Base-by-base conservation (phyloP, 2,888 invertebrate genomes). In the Zygothrica quintamaculata region DNA sequence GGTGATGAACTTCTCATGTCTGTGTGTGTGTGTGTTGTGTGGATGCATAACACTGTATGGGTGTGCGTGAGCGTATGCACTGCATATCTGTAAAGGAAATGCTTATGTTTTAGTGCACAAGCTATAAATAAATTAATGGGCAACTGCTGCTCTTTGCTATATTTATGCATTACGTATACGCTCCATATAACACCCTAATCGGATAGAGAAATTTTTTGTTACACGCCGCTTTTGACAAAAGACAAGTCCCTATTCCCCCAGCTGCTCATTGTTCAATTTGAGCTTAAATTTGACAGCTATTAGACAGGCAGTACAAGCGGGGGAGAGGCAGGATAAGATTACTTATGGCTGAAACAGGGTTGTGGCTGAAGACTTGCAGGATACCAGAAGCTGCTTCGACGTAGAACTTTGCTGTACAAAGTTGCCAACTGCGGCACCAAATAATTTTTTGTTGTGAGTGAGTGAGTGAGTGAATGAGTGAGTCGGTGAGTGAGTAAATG, bases 221-320 rank as follows among this genome's bases (percentile, higher is more conserved):
- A 46, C 36, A 40, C 26, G 1, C 42, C 52, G 40, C 29, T 9
- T 29, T n/a, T 9, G 7, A n/a, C n/a, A n/a, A n/a, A n/a, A n/a
- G n/a, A n/a, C n/a, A n/a, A n/a, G n/a, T n/a, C n/a, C n/a, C 29
- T 9, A 22, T 22, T 22, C 5, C 29, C 29, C 4, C 29, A 7
- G 7, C 44, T 22, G 31, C 34, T 31, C 44, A 46, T 29, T 43
- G 65, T 84, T 80, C 77, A 80, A 84, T 82, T 79, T 77, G 55
- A 64, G 70, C 69, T 67, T 40, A 65, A 80, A 77, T 84, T 77
- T 80, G 84, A 80, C 79, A 84, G 77, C 80, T 80, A 80, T 80
- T 80, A 73, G 79, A 80, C 84, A 80, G 67, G 51, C 50, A n/a
- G n/a, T n/a, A n/a, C n/a, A 22, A 53, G 47, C 55, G 26, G 36